These are phyloP conservation scores for Leptothorax acervorum DNA, from an alignment of 2,888 invertebrate species.

Conservation along the genomic window DNA sequence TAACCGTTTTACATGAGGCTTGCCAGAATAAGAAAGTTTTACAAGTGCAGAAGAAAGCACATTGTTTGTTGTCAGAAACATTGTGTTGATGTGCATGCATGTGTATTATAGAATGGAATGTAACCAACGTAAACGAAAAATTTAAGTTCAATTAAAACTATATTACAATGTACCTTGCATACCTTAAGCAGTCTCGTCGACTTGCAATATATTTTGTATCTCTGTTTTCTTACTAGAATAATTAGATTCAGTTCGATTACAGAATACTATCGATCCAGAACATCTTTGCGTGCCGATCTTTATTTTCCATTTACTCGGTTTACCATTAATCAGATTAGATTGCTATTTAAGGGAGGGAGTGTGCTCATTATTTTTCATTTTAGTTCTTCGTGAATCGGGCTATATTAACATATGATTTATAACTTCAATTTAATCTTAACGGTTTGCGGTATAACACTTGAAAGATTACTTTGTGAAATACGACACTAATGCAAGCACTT, in stretches of 20 bases:
- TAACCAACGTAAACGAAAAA: slow-evolving; percentile 46
- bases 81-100: background rate
- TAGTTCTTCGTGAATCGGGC: slow-evolving; percentile 20
- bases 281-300: slow-evolving; percentile 71
- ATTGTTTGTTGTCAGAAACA: background rate
- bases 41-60: background rate
- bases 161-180: slow-evolving; percentile 14
- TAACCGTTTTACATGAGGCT: slow-evolving; percentile 6
- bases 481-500: background rate
- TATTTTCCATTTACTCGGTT: slow-evolving; percentile 63
- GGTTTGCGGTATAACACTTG: slow-evolving; percentile 25
- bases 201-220: slow-evolving; percentile 46
- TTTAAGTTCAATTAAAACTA: slow-evolving; percentile 68
- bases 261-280: slow-evolving; percentile 62
- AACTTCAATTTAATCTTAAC: slow-evolving; percentile 45
- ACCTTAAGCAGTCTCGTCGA: slow-evolving; percentile 32
- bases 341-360: slow-evolving; percentile 57
- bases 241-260: slow-evolving; percentile 63
- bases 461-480: slow-evolving; percentile 40
- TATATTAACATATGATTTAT: slow-evolving; percentile 50
- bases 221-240: slow-evolving; percentile 52
- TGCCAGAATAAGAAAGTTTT: background rate
- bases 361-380: slow-evolving; percentile 60
- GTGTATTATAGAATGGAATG: slow-evolving; percentile 7
- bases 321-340: slow-evolving; percentile 62